Conservation (phyloP, 2,888 invertebrate species). For the Tethea ocularis region DNA sequence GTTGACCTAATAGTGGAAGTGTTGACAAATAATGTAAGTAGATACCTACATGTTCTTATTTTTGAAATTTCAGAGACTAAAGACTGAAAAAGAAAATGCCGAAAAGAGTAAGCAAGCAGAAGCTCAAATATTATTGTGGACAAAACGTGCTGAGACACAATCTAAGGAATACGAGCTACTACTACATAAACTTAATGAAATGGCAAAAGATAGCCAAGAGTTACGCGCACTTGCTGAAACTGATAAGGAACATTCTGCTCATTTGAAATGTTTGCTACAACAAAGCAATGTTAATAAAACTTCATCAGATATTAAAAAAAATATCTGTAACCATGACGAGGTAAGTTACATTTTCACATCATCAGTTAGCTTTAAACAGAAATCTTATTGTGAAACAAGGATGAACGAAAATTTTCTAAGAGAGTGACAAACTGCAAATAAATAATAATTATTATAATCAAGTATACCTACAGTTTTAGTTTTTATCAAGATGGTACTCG, state of each 20-base stretch:
- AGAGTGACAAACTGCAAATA: too few species aligned
- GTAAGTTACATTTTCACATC: too few species aligned
- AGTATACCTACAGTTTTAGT: too few species aligned
- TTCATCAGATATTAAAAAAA: too few species aligned
- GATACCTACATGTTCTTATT: neutral
- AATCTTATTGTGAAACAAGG: too few species aligned
- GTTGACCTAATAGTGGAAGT: neutral
- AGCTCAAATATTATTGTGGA: constrained; percentile 62
- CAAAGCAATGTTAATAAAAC: constrained; percentile 35
- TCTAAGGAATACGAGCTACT: constrained; percentile 67
- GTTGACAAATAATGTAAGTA: too few species aligned
- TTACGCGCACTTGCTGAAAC: constrained; percentile 59
- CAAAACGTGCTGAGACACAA: constrained; percentile 63
- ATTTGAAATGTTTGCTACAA: constrained; percentile 59
- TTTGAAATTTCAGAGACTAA: constrained; percentile 51
- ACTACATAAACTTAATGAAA: constrained; percentile 65
- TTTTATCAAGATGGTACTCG: too few species aligned
- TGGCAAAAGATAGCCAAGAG: constrained; percentile 63
- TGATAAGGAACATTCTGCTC: constrained; percentile 56
- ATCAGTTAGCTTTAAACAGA: too few species aligned
- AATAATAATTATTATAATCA: too few species aligned
- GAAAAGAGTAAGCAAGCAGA: constrained; percentile 60
- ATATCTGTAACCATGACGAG: too few species aligned
- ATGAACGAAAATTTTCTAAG: too few species aligned
- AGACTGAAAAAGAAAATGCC: constrained; percentile 48